Evolutionary conservation across 1,140 invertebrate genomes (phyloP), one percentile per base, ranked within the genome.

Genomic region (Tetramorium alpestre): DNA sequence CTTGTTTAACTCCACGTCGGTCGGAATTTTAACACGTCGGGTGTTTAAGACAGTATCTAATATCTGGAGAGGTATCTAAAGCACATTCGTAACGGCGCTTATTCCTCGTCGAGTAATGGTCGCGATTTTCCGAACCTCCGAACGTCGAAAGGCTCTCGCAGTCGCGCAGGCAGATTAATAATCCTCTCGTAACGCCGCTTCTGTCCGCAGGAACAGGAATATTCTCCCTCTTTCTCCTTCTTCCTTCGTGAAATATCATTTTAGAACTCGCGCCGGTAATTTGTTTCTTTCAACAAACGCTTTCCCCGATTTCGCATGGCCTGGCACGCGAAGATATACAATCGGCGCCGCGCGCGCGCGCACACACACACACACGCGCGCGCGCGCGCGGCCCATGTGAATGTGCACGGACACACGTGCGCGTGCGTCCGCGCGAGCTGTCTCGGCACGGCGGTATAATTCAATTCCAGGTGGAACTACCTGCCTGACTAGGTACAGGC

Each of bases 391-490:
- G 75, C 86, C 51, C 47, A 7, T 25, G 13, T 25, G 13, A 5
- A 16, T 33, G 16, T 22, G 25, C 1, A 18, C 3, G 22, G 41
- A 5, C 2, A 25, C 8, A 33, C 16, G n/a, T 28, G 47, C 77
- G 49, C 64, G 64, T 70, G 64, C 62, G 54, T 81, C 64, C 47
- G 78, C 80, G 73, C 80, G 60, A 77, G 73, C 62, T 84, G 87
- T 89, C 81, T 67, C 69, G 76, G 62, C 51, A 86, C 77, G 84
- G 33, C 58, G 88, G 73, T 80, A 84, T 90, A 90, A 90, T 89
- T 90, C 88, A 89, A 90, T 89, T 90, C 89, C 85, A 70, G 72
- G 88, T 28, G 70, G 51, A 88, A 69, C 73, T 54, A 85, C 49
- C 69, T 58, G 56, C 38, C 75, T 22, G 75, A 67, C 62, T 49